phyloP scores from a whole-genome alignment of 2,888 invertebrate genomes.

The Apodemia zela region DNA sequence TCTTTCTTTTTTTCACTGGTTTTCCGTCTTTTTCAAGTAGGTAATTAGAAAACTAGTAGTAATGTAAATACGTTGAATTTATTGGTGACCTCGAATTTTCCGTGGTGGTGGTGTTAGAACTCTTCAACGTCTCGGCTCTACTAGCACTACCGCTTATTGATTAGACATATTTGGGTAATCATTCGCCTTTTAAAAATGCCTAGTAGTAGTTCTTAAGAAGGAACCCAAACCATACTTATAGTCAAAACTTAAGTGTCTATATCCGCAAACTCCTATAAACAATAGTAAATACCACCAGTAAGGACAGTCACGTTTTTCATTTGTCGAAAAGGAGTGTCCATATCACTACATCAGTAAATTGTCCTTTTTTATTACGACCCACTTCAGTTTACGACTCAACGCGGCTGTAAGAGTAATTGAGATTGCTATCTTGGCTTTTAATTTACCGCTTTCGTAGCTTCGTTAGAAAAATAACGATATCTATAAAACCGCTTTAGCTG shows the following conservation, averaged over 20 bases:
- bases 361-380: constrained; percentile 11
- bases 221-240: neutral
- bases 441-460: constrained; percentile 11
- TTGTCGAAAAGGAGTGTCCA: constrained; percentile 17
- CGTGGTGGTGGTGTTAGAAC: too few relatives aligned
- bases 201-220: too few relatives aligned
- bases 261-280: neutral
- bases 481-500: neutral
- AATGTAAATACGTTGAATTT: too few relatives aligned
- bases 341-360: constrained; percentile 12
- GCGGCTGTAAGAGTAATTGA: constrained; percentile 11
- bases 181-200: too few relatives aligned
- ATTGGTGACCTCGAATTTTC: too few relatives aligned
- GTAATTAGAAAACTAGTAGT: too few relatives aligned
- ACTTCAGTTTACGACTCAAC: constrained; percentile 12
- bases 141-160: too few relatives aligned
- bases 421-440: constrained; percentile 12
- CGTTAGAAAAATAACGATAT: constrained; percentile 9
- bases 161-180: too few relatives aligned
- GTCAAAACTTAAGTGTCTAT: neutral
- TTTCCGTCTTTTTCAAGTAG: too few relatives aligned
- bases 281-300: neutral
- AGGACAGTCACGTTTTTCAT: constrained; percentile 17
- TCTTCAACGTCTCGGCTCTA: too few relatives aligned
- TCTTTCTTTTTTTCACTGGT: too few relatives aligned